Evolutionary conservation across 2,797 vertebrate genomes (phyloP).

Genomic region (Chromis chromis): DNA sequence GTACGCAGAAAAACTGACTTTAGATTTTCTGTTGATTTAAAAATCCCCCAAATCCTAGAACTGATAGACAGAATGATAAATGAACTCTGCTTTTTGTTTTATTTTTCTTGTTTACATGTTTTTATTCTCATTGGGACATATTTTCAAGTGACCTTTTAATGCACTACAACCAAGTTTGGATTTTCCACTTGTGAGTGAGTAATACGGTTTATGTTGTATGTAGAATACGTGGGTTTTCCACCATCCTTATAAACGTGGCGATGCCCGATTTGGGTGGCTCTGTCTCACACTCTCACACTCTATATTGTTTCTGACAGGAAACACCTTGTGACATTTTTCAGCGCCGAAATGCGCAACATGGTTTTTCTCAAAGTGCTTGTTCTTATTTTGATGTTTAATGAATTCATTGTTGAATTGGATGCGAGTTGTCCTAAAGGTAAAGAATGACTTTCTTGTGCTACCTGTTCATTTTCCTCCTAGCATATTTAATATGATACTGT

Average conservation of each 20-base stretch:
- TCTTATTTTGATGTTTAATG: slow-evolving; percentile 33
- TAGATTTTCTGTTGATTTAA: not conserved
- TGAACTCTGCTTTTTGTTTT: no score
- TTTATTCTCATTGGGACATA: no score
- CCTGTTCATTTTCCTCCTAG: not conserved
- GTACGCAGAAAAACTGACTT: not conserved
- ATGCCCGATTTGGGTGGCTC: fast-evolving
- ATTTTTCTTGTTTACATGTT: no score
- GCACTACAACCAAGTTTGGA: no score
- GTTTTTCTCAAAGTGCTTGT: slow-evolving; percentile 27
- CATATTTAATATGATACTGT: not conserved
- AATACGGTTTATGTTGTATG: no score
- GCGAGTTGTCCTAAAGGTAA: slow-evolving; percentile 62
- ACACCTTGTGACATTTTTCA: not conserved
- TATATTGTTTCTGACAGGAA: slow-evolving; percentile 6
- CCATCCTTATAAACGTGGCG: not conserved
- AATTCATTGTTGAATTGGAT: slow-evolving; percentile 5
- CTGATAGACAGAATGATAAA: not conserved
- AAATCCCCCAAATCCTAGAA: not conserved
- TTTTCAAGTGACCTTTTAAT: not conserved
- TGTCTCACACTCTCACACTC: not conserved
- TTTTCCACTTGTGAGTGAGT: no score
- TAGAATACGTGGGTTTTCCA: not conserved
- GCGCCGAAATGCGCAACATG: slow-evolving; percentile 46
- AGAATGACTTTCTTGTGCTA: slow-evolving; percentile 12